Evolutionary conservation across 2,113 vertebrate species (phyloP).

Genomic region (Arizona elegans): DNA sequence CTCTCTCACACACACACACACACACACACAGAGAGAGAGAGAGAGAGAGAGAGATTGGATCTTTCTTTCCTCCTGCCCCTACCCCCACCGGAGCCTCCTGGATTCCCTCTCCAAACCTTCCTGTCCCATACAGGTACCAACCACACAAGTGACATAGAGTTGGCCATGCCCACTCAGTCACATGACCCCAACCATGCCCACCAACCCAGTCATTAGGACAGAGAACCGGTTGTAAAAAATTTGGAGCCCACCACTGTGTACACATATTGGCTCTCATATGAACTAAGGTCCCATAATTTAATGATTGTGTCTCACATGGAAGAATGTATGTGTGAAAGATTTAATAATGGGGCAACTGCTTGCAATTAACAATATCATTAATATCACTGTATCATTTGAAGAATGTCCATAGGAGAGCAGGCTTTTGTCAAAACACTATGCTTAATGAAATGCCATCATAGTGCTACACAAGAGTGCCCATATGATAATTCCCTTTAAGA

Average conservation of each 20-base stretch:
- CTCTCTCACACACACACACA: no score
- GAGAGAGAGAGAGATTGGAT: no score
- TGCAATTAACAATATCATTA: background rate
- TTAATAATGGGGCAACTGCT: background rate
- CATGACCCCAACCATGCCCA: no score
- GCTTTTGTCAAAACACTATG: background rate
- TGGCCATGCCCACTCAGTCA: no score
- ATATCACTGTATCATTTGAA: background rate
- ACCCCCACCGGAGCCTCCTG: no score
- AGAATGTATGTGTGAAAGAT: background rate
- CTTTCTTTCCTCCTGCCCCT: no score
- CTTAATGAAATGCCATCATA: background rate
- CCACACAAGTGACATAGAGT: no score
- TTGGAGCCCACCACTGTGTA: background rate
- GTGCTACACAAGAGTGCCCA: background rate
- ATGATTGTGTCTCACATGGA: background rate
- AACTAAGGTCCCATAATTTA: background rate
- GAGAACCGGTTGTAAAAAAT: no score
- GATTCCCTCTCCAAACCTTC: no score
- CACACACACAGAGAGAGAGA: no score
- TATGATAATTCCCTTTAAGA: background rate
- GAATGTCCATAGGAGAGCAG: background rate
- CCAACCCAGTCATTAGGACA: no score
- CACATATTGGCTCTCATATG: background rate
- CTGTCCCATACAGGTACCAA: no score